phyloP scores from a whole-genome alignment of 1,140 invertebrate genomes.

The Drosophila parvula region DNA sequence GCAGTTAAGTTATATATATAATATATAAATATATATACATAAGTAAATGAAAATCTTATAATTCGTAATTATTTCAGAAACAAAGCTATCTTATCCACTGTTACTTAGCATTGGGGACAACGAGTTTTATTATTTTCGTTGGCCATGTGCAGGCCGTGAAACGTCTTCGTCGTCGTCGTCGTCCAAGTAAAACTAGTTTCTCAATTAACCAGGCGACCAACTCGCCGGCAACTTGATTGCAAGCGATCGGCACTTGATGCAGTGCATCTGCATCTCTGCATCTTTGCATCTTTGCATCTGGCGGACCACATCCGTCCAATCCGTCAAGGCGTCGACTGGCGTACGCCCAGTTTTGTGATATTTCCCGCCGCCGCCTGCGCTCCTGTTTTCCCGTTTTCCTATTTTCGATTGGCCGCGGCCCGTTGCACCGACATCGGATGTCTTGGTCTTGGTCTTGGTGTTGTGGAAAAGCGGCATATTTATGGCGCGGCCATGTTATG shows the following conservation, averaged over 20 bases:
- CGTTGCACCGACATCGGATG: constrained; percentile 57
- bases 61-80: no score
- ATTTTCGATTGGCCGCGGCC: constrained; percentile 62
- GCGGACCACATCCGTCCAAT: constrained; percentile 75
- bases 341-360: constrained; percentile 67
- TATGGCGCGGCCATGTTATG: constrained; percentile 79
- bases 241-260: constrained; percentile 36
- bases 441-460: constrained; percentile 38
- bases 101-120: constrained; percentile 16
- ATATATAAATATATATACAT: not conserved
- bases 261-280: constrained; percentile 29
- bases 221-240: constrained; percentile 43
- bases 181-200: constrained; percentile 72
- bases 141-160: constrained; percentile 25
- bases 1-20: not conserved
- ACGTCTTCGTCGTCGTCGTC: constrained; percentile 18
- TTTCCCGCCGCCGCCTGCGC: constrained; percentile 10
- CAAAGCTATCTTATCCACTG: constrained; percentile 18
- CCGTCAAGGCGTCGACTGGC: constrained; percentile 71
- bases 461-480: constrained; percentile 69
- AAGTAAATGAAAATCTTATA: no score
- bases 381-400: constrained; percentile 31
- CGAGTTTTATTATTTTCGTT: constrained; percentile 23
- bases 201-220: constrained; percentile 70
- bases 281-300: constrained; percentile 30